Base-by-base conservation (phyloP, 1,140 invertebrate genomes). In the Hestina assimilis region DNA sequence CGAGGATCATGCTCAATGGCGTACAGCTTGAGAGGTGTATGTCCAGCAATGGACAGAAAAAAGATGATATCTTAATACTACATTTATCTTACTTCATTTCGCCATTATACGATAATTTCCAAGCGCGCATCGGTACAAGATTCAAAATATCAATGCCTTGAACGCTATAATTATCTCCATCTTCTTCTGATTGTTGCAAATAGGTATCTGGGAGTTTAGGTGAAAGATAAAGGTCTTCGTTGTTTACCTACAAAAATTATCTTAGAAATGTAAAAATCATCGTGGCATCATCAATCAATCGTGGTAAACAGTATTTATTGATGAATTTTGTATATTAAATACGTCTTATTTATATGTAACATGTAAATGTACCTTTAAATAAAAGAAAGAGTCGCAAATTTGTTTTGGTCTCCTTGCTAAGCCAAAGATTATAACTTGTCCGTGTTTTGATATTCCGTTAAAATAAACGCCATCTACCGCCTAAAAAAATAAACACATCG, bases 121-220 rank as follows among this genome's bases (percentile, higher is more conserved):
- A 95, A 59, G 87, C 89, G 48, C 91, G 89, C 92, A 94, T 94
- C 6, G 92, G 91, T 59, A 90, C 87, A 5, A 92, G 63, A n/a
- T 90, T 89, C 62, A 81, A 77, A 5, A 92, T 73, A 11, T 69
- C 70, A 5, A 94, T 80, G 9, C 93, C 93, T 65, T 92, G 91
- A 2, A 92, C 91, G 51, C 87, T 89, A 74, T 90, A 94, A 21
- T 81, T 72, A n/a, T 90, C 85, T 8, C 87, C 74, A 52, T 90
- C 85, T 17, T 72, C 83, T 3, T 74, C 77, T 24, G 40, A 80
- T 66, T 91, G 91, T 41, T 90, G 79, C 4, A 93, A 74, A 8
- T 87, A 82, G 0, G 93, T 93, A 67, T 93, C 92, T 1, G 93
- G 93, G 50, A 93, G 72, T 56, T 83, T 89, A 3, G 90, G 90